phyloP scores from a whole-genome alignment of 2,797 vertebrate genomes.

The Pangasius sanitwongsei region DNA sequence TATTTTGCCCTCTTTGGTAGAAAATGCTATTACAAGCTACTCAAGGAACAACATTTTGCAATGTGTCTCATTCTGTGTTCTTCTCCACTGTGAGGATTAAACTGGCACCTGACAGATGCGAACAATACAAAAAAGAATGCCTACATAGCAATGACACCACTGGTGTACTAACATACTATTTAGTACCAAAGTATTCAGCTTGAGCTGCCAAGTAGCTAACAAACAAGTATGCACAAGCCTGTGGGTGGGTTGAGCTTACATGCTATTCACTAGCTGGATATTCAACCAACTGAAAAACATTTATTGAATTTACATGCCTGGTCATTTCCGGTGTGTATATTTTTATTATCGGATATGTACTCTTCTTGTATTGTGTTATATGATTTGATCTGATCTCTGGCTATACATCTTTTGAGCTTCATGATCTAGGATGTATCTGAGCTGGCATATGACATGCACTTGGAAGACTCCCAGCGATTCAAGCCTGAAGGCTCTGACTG shows the following conservation, averaged over 20 bases:
- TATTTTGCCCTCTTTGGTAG: background rate
- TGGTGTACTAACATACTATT: background rate
- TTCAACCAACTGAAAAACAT: background rate
- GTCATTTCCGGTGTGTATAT: background rate
- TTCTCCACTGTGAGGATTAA: background rate
- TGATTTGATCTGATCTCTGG: background rate
- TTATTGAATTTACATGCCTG: background rate
- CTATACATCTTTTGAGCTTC: background rate
- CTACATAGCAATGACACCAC: background rate
- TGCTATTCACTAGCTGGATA: background rate
- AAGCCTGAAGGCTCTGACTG: background rate
- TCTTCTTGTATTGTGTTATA: background rate
- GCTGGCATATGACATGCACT: background rate
- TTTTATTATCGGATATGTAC: background rate
- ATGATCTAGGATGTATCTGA: background rate
- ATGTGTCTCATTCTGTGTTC: background rate
- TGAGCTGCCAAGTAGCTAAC: background rate
- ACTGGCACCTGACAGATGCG: background rate
- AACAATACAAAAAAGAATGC: background rate
- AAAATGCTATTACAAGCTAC: background rate
- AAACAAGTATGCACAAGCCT: slow-evolving; percentile 2
- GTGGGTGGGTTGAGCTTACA: background rate
- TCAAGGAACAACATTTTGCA: background rate
- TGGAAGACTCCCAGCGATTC: background rate
- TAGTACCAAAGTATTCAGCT: background rate